Base-by-base conservation (phyloP, 2,113 vertebrate species). In the Gnathonemus longibarbis region DNA sequence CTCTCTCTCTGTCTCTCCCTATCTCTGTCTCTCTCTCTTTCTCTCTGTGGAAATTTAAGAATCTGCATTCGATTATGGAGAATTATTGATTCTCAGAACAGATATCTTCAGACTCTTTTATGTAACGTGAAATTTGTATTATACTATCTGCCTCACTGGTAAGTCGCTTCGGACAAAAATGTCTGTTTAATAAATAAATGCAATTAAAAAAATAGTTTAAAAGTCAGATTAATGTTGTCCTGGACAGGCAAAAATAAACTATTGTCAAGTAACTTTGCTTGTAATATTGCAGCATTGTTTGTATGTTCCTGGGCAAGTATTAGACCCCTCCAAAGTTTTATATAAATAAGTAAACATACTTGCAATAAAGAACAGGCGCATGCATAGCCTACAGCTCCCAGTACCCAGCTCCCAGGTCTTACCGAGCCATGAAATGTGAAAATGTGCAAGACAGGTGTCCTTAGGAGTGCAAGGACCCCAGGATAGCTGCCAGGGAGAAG, bases 361-460 rank as follows among this genome's bases (percentile, higher is more conserved):
- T 80, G 0, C 21, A 46, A 46, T 84, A 84, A 48, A 84, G 45
- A 45, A 39, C 39, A 45, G 39, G 77, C 42, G 1, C 42, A 84
- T 84, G 46, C 83, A 84, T 84, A 48, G 39, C 83, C 39, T 48
- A 21, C 83, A 84, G 83, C 45, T 84, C 19, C 19, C 24, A 45
- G 39, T 77, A 42, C 13, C 35, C 74, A 77, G 74, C 15, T 77
- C 50, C 50, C 50, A 80, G 74, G 62, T 80, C 4, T 42, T 42
- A 80, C 35, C 17, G 74, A 80, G 74, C 74, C 74, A 80, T 80
- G 74, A 80, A 80, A 80, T 80, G 35, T 80, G 74, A 80, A 80
- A 80, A 80, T 80, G 74, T 80, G 74, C 74, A 80, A 80, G 74
- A 80, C 74, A 80, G 74, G 74, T 80, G 74, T 80, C 74, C 74